phyloP scores from a whole-genome alignment of 2,888 invertebrate species.

The Sarcophaga caerulescens region DNA sequence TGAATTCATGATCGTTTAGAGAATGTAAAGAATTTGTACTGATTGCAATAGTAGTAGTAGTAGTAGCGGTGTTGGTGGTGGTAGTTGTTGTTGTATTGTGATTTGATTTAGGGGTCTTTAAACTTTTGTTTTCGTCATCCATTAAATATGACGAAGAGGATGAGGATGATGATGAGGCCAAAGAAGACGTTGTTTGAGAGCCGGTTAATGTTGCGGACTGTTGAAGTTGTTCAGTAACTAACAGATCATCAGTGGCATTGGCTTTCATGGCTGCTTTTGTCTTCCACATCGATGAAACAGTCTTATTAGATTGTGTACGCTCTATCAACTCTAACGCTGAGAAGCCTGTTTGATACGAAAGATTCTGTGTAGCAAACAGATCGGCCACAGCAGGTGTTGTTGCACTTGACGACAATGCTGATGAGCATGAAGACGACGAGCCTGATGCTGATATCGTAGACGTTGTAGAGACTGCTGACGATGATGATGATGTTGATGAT shows the following conservation, averaged over 20 bases:
- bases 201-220: constrained; percentile 37
- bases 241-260: constrained; percentile 56
- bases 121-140: constrained; percentile 33
- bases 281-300: constrained; percentile 51
- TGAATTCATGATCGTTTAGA: constrained; percentile 29
- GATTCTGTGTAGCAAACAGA: constrained; percentile 33
- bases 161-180: neutral
- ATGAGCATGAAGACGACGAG: constrained; percentile 35
- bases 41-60: neutral
- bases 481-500: constrained; percentile 19
- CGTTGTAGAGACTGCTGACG: constrained; percentile 21
- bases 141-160: constrained; percentile 1
- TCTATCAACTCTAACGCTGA: constrained; percentile 25
- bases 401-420: constrained; percentile 37
- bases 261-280: constrained; percentile 66
- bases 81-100: constrained; percentile 3
- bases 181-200: constrained; percentile 12
- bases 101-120: constrained; percentile 42
- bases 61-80: neutral
- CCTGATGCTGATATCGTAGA: neutral
- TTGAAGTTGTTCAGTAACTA: constrained; percentile 15
- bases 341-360: constrained; percentile 23
- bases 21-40: constrained; percentile 13
- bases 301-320: constrained; percentile 45
- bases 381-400: constrained; percentile 46